A percentile compares a stretch with the other conserved stretches of the same genome.
Conservation (phyloP, 2,113 vertebrate species). For the Pipra filicauda region DNA sequence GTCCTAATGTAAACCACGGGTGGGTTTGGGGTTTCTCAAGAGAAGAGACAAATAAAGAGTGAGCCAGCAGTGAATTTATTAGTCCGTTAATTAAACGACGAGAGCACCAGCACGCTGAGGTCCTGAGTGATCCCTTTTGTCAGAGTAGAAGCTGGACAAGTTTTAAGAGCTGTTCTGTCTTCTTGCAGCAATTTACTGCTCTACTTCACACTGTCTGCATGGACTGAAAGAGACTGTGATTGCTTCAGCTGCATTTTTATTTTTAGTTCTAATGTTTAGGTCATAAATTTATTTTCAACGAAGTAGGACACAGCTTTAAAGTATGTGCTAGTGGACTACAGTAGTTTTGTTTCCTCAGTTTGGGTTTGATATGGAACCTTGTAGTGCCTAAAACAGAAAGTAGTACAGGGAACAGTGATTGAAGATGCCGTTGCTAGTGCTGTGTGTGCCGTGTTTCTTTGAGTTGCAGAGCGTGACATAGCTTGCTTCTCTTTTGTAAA, state of each 20-base stretch:
- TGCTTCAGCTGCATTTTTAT: neutral
- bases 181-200: conserved; percentile 8
- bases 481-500: neutral
- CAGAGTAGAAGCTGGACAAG: neutral
- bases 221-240: neutral
- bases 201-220: neutral
- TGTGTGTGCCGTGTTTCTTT: neutral
- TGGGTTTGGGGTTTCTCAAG: neutral
- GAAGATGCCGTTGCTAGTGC: neutral
- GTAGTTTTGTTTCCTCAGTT: neutral
- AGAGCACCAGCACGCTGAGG: neutral
- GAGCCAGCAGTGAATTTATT: neutral
- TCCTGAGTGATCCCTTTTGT: neutral
- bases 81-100: neutral
- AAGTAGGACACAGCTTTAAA: neutral
- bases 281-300: neutral
- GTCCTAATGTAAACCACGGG: neutral
- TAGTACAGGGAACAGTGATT: neutral
- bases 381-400: neutral
- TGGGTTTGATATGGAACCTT: neutral
- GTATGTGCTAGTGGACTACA: fast-evolving
- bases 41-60: neutral
- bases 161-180: neutral
- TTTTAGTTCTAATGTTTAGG: neutral
- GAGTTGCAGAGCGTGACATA: neutral